Evolutionary conservation across 1,140 invertebrate genomes (phyloP).

Genomic region (Drosophila kepulauana): DNA sequence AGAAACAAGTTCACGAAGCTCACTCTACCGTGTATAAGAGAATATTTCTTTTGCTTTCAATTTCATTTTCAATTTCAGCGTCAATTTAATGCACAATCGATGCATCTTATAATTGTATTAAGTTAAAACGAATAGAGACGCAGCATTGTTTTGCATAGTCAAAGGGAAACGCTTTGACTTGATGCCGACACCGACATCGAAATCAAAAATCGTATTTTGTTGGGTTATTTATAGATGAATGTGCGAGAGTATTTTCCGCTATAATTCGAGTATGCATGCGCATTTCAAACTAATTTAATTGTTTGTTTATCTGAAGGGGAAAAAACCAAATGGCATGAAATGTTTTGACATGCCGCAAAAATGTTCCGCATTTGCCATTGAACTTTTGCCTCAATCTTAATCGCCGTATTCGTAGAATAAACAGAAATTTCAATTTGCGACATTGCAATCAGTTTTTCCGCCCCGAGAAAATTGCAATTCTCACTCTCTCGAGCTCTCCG

Average conservation of each 20-base stretch:
- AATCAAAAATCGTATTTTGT: conserved; percentile 21
- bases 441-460: conserved; percentile 11
- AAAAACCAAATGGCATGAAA: conserved; percentile 48
- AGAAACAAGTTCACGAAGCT: conserved; percentile 38
- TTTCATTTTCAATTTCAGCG: conserved; percentile 32
- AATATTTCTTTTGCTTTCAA: conserved; percentile 7
- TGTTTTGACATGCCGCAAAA: conserved; percentile 49
- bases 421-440: conserved; percentile 17
- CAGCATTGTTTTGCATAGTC: conserved; percentile 33
- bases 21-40: background rate
- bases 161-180: conserved; percentile 33
- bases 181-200: conserved; percentile 32
- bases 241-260: conserved; percentile 31
- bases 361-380: conserved; percentile 45
- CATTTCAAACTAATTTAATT: conserved; percentile 50
- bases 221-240: conserved; percentile 29
- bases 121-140: conserved; percentile 34
- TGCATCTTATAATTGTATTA: conserved; percentile 19
- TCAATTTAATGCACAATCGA: conserved; percentile 30
- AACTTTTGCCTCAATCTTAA: conserved; percentile 27
- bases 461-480: background rate
- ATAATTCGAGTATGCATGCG: conserved; percentile 38
- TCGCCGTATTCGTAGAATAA: conserved; percentile 13
- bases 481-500: background rate
- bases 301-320: conserved; percentile 45